Percentiles rank a stretch among this genome's conserved stretches.
Evolutionary conservation across 2,113 vertebrate genomes (phyloP).

Genomic region (Crocuta crocuta): DNA sequence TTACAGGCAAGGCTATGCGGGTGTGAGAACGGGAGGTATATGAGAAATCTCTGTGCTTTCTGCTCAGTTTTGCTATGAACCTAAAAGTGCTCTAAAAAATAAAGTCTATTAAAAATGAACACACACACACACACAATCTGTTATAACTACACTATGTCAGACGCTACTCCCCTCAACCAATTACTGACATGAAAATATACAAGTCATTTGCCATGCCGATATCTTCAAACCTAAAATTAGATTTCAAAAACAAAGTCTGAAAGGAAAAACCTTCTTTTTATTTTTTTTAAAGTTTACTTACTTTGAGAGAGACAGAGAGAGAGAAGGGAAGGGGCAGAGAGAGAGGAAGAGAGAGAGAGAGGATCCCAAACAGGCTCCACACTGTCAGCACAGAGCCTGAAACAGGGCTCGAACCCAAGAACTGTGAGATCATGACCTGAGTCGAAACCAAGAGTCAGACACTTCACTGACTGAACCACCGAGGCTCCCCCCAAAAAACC

Average conservation of each 20-base stretch:
- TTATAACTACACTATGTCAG: background rate
- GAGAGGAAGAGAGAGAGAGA: too few relatives aligned
- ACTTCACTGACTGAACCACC: too few relatives aligned
- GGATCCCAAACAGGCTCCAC: too few relatives aligned
- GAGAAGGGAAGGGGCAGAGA: too few relatives aligned
- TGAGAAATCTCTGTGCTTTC: background rate
- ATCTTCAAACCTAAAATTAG: background rate
- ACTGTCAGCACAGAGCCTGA: too few relatives aligned
- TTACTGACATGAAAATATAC: background rate
- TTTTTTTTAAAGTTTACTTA: too few relatives aligned
- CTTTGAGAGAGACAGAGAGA: too few relatives aligned
- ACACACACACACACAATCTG: background rate
- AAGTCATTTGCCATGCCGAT: background rate
- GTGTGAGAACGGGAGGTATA: background rate
- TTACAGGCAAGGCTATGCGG: background rate
- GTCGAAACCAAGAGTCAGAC: too few relatives aligned
- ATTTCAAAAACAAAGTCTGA: background rate
- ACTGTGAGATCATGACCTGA: too few relatives aligned
- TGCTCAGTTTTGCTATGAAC: background rate
- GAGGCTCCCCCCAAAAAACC: accelerated
- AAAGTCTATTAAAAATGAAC: background rate
- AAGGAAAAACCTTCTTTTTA: background rate
- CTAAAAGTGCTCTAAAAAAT: background rate
- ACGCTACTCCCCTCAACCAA: background rate
- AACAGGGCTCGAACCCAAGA: too few relatives aligned